Percentiles rank a stretch among this genome's conserved stretches.
These are phyloP conservation scores for Rosalia funebris DNA, from an alignment of 2,888 invertebrate genomes.

Conservation along the genomic window DNA sequence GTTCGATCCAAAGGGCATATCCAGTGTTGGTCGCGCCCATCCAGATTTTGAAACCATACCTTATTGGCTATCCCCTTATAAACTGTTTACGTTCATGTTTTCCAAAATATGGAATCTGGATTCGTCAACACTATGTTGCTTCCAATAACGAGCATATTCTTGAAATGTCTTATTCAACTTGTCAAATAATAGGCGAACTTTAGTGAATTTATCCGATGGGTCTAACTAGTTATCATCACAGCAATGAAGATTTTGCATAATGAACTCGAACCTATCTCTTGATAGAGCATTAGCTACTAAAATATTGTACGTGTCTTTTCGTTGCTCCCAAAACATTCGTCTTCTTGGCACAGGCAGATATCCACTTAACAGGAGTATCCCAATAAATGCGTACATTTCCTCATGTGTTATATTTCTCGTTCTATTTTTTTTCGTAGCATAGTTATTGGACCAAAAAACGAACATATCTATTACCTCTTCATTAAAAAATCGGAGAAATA, in stretches of 20 bases:
- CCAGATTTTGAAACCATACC: slow-evolving; percentile 26
- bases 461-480: slow-evolving; percentile 8
- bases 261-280: slow-evolving; percentile 19
- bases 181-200: slow-evolving; percentile 20
- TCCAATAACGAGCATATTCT: background rate
- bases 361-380: slow-evolving; percentile 16
- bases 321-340: slow-evolving; percentile 16
- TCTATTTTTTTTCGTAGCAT: slow-evolving; percentile 10
- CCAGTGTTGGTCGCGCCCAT: slow-evolving; percentile 1
- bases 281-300: slow-evolving; percentile 19
- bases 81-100: slow-evolving; percentile 22
- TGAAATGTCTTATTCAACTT: slow-evolving; percentile 17
- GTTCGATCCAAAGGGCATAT: slow-evolving; percentile 1
- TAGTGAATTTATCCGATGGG: slow-evolving; percentile 10
- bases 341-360: slow-evolving; percentile 7
- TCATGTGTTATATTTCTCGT: slow-evolving; percentile 8
- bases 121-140: slow-evolving; percentile 11
- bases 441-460: slow-evolving; percentile 1
- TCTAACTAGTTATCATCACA: slow-evolving; percentile 20
- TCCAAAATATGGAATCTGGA: slow-evolving; percentile 25
- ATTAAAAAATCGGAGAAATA: slow-evolving; percentile 9
- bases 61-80: slow-evolving; percentile 20
- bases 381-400: slow-evolving; percentile 13
- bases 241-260: slow-evolving; percentile 26
- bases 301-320: background rate